Base-by-base conservation (phyloP, 2,113 vertebrate genomes). In the Eonycteris spelaea region DNA sequence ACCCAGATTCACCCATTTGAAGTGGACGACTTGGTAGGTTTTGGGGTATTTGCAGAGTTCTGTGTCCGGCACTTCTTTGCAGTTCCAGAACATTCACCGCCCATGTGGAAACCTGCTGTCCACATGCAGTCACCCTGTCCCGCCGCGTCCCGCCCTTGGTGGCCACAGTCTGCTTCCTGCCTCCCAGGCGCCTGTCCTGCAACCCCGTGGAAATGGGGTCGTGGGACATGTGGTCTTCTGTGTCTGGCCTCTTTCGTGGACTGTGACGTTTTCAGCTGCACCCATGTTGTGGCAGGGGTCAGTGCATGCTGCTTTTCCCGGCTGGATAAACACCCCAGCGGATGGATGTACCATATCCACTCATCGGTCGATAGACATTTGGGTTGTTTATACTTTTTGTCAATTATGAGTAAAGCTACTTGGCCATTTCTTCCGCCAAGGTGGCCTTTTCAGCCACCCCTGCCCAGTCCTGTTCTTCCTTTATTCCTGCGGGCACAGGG, bases 281-380 rank as follows among this genome's bases (percentile, higher is more conserved):
- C 11, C 51, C 24, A 0, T 2, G 7, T 28, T 0, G 14, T n/a
- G 1, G 61, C 12, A 0, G 1, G 8, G 2, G 1, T 4, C 14
- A 0, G 21, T 2, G 30, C 68, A 8, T 45, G 0, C 68, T 63
- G 51, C 45, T 73, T 35, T 83, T 90, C 13, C 33, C 15, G 86
- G 74, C 95, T 18, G 22, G 18, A 16, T 83, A 43, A 43, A 11
- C 86, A 53, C 12, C 86, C 74, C 53, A 1, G 2, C 3, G 35
- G 15, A 12, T 0, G 3, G 3, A 3, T 0, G 0, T 22, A 18
- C 55, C 22, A 3, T 8, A 12, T 40, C 28, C 28, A 3, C 26
- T 63, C 2, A 1, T 33, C 19, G 5, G 6, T 5, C 10, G 48
- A 9, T 35, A 70, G 61, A 28, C 18, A 40, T 53, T 24, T 51